Conservation (phyloP, 2,888 invertebrate species). For the Seira musarum region DNA sequence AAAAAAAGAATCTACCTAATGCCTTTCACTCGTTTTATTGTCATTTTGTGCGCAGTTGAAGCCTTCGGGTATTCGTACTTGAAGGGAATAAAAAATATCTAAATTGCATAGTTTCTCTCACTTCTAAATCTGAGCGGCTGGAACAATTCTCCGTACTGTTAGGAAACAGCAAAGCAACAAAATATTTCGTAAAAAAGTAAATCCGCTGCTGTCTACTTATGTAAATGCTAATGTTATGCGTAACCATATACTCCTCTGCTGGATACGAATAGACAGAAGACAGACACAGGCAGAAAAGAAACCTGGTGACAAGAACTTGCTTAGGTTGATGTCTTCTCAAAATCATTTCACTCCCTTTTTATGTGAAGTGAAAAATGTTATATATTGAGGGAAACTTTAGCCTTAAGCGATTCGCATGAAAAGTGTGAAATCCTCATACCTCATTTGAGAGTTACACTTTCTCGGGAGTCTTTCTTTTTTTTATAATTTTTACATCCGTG, state of each 20-base stretch:
- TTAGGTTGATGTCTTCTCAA: constrained; percentile 23
- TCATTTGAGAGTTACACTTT: constrained; percentile 54
- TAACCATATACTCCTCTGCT: constrained; percentile 30
- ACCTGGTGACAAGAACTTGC: constrained; percentile 29
- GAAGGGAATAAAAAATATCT: too few species aligned
- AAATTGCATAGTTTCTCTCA: too few species aligned
- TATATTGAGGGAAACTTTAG: constrained; percentile 46
- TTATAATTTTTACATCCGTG: constrained; percentile 46
- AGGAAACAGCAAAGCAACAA: constrained; percentile 37
- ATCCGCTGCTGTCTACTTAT: constrained; percentile 52
- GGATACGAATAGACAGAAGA: too few species aligned
- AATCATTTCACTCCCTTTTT: constrained; percentile 32
- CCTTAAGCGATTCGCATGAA: constrained; percentile 40
- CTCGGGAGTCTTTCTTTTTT: constrained; percentile 35
- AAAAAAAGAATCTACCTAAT: too few species aligned
- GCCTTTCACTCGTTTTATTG: too few species aligned
- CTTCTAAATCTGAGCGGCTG: too few species aligned
- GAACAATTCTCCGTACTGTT: too few species aligned
- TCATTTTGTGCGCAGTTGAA: too few species aligned
- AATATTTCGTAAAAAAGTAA: constrained; percentile 54
- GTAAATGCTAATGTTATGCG: constrained; percentile 57
- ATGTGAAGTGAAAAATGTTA: background rate
- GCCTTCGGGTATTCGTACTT: too few species aligned
- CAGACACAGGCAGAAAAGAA: too few species aligned
- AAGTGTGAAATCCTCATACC: constrained; percentile 50